Evolutionary conservation across 1,140 invertebrate species (phyloP), one percentile per base, ranked within the genome.

Genomic region (Apis laboriosa): DNA sequence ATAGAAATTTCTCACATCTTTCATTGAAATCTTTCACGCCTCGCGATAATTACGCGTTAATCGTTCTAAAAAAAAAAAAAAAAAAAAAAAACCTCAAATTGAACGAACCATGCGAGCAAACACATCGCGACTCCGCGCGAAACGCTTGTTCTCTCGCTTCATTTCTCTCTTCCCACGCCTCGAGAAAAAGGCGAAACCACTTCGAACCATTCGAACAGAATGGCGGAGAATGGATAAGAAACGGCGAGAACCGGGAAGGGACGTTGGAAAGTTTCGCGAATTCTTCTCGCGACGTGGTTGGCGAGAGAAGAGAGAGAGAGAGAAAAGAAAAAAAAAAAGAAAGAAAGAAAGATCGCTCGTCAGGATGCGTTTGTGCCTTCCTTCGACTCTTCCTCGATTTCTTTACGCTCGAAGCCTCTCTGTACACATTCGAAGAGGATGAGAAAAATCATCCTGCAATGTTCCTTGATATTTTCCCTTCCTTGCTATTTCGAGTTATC

Each of bases 401-500:
- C 58, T 87, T 77, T 88, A 68, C 79, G 51, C 77, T 60, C 53
- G 66, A 80, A 73, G 51, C 72, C 53, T 63, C 51, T 61, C n/a
- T 43, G 19, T 53, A 61, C 66, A 17, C 15, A 49, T 2, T 19
- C 53, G 56, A 61, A 49, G 53, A 43, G 53, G 67, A 77, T 55
- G 74, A 77, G 86, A 78, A 84, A 79, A 87, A 83, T 87, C 73
- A 28, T 87, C 61, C 55, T 43, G 21, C 63, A n/a, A 17, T 17
- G 28, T 15, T 43, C 28, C 72, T 7, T 9, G 49, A n/a, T 60
- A 51, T 71, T 83, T 7, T 51, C 51, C 19, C 68, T 79, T 21
- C 28, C 19, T 53, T 28, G 82, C 81, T 84, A 28, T 80, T 66
- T 84, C 85, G 85, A 84, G 80, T 86, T 86, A 80, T 56, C 24